Evolutionary conservation across 2,797 vertebrate species (phyloP), one percentile per base, ranked within the genome.

Genomic region (Sciurus carolinensis): DNA sequence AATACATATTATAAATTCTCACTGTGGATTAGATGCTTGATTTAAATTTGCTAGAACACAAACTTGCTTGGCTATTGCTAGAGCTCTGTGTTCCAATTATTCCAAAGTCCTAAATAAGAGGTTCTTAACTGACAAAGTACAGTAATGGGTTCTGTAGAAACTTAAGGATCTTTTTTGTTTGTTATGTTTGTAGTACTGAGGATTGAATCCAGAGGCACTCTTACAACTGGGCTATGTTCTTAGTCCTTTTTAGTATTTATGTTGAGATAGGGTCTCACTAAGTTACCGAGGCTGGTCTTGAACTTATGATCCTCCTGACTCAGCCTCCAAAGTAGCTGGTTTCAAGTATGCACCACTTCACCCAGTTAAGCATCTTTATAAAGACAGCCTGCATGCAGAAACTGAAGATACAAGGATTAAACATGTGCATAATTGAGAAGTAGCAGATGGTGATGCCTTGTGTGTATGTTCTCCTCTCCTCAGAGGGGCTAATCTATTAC

Each of bases 21-120:
- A 76, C 12, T 79, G n/a, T 67, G 50, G n/a, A 75, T 57, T 80
- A 57, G 15, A 96, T 86, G 26, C 22, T 30, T 92, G 54, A 92
- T 64, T 87, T 90, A 93, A 93, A 90, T 90, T 84, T 79, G 85
- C 12, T 64, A 73, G 76, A 91, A 86, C 76, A 80, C 12, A 94
- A 94, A 67, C 33, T 84, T 64, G n/a, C n/a, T 50, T 87, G 62
- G 47, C 26, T 47, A 81, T 24, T 50, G 30, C 8, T 93, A 50
- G 33, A 59, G 24, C 18, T 75, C 7, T 73, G 20, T 72, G 93
- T 92, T 72, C 62, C n/a, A 89, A 57, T 13, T 82, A 93, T 1
- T 26, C n/a, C 10, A 73, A 83, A 75, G 39, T 7, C 42, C 79
- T 80, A 54, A 54, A 44, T 42, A 90, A 71, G 26, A 89, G 54